phyloP scores from a whole-genome alignment of 2,113 vertebrate genomes.

The Cavia aperea region DNA sequence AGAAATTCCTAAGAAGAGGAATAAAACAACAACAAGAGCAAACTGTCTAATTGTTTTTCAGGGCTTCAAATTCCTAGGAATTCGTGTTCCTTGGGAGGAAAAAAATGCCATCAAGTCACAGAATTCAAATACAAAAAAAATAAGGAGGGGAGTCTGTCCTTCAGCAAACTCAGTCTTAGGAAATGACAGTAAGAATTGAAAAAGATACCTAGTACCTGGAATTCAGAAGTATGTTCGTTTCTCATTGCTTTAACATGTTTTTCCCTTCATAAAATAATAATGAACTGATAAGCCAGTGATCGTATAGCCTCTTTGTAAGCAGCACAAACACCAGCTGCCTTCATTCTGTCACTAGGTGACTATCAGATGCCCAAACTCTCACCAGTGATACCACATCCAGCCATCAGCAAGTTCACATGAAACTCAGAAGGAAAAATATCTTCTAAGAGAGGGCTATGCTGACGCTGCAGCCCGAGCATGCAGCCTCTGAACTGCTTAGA shows the following conservation, averaged over 20 bases:
- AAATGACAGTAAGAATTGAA: slow-evolving; percentile 20
- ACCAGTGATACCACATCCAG: not conserved
- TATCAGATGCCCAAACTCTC: not conserved
- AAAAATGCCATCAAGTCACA: not conserved
- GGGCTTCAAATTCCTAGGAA: not conserved
- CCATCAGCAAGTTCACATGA: not conserved
- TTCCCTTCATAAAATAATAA: slow-evolving; percentile 10
- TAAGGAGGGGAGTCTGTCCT: not conserved
- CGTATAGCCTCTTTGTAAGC: not conserved
- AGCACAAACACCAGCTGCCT: not conserved
- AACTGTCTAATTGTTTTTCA: not conserved
- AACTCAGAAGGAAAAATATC: not conserved
- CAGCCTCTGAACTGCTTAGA: not conserved
- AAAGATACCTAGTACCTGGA: not conserved
- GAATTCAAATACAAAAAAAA: not conserved
- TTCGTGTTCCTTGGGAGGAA: not conserved
- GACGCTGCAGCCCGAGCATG: not conserved
- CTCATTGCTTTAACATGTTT: not conserved
- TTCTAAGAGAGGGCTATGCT: not conserved
- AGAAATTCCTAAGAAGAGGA: slow-evolving; percentile 6
- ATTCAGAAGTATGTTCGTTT: not conserved
- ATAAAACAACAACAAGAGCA: not conserved
- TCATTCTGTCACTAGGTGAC: not conserved
- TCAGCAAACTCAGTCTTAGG: not conserved
- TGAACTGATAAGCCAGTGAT: not conserved